Evolutionary conservation across 2,797 vertebrate species (phyloP).

Genomic region (Propithecus perrieri): DNA sequence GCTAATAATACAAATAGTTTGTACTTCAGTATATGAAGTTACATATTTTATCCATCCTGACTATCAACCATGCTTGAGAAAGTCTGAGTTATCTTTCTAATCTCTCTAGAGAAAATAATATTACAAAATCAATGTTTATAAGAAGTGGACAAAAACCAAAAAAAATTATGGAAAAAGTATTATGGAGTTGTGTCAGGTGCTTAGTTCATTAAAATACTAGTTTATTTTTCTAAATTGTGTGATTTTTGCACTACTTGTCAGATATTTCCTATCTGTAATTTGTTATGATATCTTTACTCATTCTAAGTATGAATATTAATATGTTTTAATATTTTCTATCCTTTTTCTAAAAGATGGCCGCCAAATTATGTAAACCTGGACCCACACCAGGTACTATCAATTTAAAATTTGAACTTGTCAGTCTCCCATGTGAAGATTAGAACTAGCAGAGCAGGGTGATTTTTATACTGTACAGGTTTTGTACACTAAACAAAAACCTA

Average conservation of each 20-base stretch:
- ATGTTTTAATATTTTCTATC: not conserved
- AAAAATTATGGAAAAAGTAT: not conserved
- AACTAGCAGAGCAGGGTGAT: not conserved
- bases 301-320: not conserved
- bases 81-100: not conserved
- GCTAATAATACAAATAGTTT: not conserved
- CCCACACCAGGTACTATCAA: not conserved
- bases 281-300: not conserved
- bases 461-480: not conserved
- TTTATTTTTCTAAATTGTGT: not conserved
- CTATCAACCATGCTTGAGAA: not conserved
- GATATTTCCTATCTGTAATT: not conserved
- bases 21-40: not conserved
- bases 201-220: not conserved
- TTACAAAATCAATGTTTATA: not conserved
- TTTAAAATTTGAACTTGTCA: not conserved
- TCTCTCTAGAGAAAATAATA: not conserved
- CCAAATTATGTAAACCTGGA: not conserved
- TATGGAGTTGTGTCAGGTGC: not conserved
- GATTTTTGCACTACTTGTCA: not conserved
- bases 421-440: not conserved
- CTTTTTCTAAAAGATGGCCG: not conserved
- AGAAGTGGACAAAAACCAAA: not conserved
- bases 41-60: not conserved
- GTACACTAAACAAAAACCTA: no score